Percentiles rank a stretch among this genome's conserved stretches.
phyloP scores from a whole-genome alignment of 1,140 invertebrate genomes.

The Vanessa atalanta region DNA sequence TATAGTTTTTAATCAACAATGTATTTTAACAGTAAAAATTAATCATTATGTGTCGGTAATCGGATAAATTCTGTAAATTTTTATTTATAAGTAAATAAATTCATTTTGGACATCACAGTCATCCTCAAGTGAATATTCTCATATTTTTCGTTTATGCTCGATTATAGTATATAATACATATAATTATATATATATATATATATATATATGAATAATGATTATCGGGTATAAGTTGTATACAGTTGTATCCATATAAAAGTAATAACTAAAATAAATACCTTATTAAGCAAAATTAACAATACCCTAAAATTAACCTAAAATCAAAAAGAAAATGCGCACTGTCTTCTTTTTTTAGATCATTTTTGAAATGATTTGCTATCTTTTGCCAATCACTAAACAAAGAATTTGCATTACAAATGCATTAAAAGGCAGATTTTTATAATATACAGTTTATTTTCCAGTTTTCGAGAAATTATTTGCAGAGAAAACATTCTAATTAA shows the following conservation, averaged over 20 bases:
- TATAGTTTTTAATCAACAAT: conserved; percentile 48
- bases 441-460: conserved; percentile 66
- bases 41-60: conserved; percentile 39
- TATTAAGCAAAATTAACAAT: conserved; percentile 74
- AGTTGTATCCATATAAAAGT: conserved; percentile 77
- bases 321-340: conserved; percentile 71
- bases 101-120: conserved; percentile 52
- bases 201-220: conserved; percentile 33
- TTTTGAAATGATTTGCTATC: conserved; percentile 37
- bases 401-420: conserved; percentile 65
- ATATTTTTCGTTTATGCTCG: conserved; percentile 41
- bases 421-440: conserved; percentile 74
- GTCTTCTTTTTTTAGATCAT: conserved; percentile 50
- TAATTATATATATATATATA: conserved; percentile 30
- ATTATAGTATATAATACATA: conserved; percentile 44
- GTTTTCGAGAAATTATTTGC: conserved; percentile 53
- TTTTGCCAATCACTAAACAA: conserved; percentile 54
- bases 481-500: conserved; percentile 47
- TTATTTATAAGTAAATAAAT: conserved; percentile 54
- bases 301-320: conserved; percentile 66
- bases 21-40: conserved; percentile 33
- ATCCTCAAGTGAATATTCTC: conserved; percentile 33
- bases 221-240: conserved; percentile 73
- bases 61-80: conserved; percentile 53
- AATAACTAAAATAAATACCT: conserved; percentile 81